A percentile compares a stretch with the other conserved stretches of the same genome.
These are phyloP conservation scores for Serrognathus titanus DNA, from an alignment of 2,888 invertebrate species.

Conservation along the genomic window DNA sequence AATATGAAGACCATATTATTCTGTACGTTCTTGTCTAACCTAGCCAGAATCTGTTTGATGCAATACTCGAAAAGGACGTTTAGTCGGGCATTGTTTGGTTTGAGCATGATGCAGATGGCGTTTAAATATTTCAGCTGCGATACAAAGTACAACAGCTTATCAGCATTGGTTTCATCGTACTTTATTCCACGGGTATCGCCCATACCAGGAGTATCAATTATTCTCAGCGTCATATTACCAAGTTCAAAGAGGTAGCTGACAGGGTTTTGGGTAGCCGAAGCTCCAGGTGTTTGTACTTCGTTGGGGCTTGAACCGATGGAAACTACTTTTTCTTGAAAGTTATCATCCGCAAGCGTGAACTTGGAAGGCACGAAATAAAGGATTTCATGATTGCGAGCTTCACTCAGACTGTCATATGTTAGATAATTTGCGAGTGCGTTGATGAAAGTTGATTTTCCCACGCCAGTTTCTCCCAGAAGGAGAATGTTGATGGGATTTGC, in stretches of 20 bases:
- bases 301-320: slow-evolving; percentile 29
- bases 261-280: slow-evolving; percentile 39
- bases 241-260: slow-evolving; percentile 62
- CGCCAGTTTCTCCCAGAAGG: slow-evolving; percentile 40
- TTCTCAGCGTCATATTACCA: slow-evolving; percentile 17
- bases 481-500: slow-evolving; percentile 31
- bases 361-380: slow-evolving; percentile 35
- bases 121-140: slow-evolving; percentile 37
- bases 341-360: slow-evolving; percentile 32
- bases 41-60: slow-evolving; percentile 37
- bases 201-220: slow-evolving; percentile 44
- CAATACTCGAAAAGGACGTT: slow-evolving; percentile 40
- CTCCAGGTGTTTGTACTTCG: slow-evolving; percentile 18
- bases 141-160: slow-evolving; percentile 33
- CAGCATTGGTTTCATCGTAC: slow-evolving; percentile 28
- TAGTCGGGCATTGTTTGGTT: slow-evolving; percentile 35
- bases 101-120: slow-evolving; percentile 38
- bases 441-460: slow-evolving; percentile 44
- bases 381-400: slow-evolving; percentile 24
- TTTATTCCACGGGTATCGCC: slow-evolving; percentile 29
- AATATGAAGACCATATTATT: slow-evolving; percentile 42
- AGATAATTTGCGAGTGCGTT: slow-evolving; percentile 41
- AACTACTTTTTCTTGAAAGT: slow-evolving; percentile 24
- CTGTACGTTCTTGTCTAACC: slow-evolving; percentile 38
- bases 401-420: slow-evolving; percentile 28